Percentiles rank a stretch among this genome's conserved stretches.
Conservation (phyloP, 2,797 vertebrate species). For the Selene dorsalis region DNA sequence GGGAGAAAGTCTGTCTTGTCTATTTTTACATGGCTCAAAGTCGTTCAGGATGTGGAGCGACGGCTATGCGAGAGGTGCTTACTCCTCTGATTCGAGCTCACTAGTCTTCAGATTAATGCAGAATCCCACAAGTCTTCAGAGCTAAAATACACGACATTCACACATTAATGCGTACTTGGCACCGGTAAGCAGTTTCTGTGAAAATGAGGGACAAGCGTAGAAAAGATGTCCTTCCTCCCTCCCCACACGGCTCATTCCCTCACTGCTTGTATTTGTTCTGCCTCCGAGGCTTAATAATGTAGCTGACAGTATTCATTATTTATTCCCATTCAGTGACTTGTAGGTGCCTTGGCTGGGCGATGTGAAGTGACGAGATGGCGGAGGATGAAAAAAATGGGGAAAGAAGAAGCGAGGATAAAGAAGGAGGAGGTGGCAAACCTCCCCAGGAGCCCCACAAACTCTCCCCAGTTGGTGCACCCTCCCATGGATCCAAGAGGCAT, state of each 20-base stretch:
- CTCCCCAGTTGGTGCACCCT: conserved; percentile 31
- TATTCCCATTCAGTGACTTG: conserved; percentile 64
- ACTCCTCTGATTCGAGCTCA: conserved; percentile 47
- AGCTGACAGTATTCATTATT: conserved; percentile 49
- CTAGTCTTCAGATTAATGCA: conserved; percentile 45
- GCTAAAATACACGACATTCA: conserved; percentile 27
- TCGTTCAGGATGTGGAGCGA: conserved; percentile 58
- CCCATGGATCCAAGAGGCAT: conserved; percentile 60
- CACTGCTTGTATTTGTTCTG: conserved; percentile 42
- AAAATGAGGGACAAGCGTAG: conserved; percentile 41
- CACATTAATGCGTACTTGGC: conserved; percentile 37
- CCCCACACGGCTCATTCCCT: conserved; percentile 8
- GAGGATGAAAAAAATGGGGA: conserved; percentile 68
- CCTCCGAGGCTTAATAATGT: conserved; percentile 35
- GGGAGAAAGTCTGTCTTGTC: conserved; percentile 60
- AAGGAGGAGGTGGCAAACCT: conserved; percentile 29
- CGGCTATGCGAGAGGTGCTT: conserved; percentile 65
- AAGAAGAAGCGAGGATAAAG: conserved; percentile 67
- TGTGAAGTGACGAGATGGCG: conserved; percentile 85
- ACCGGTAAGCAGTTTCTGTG: conserved; percentile 46
- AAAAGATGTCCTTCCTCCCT: conserved; percentile 31
- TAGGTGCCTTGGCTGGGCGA: conserved; percentile 62
- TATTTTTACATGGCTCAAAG: conserved; percentile 69
- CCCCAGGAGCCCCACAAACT: conserved; percentile 37
- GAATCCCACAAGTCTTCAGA: conserved; percentile 42